Evolutionary conservation across 1,140 invertebrate genomes (phyloP), one percentile per base, ranked within the genome.

Genomic region (Bilobella aurantiaca): DNA sequence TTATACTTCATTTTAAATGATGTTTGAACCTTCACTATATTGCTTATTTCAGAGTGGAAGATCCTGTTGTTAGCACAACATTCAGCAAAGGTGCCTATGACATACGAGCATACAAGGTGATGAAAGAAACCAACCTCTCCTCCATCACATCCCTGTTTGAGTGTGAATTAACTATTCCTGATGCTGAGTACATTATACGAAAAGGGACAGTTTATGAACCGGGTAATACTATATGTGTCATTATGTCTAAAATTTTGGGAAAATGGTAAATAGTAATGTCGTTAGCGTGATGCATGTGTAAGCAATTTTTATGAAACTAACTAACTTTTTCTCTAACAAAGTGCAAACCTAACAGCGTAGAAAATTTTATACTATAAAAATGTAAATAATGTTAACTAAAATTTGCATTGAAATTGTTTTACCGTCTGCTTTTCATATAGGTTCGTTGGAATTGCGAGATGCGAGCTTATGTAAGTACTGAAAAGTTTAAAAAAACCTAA

Each of bases 1-100:
- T n/a, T n/a, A n/a, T n/a, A n/a, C n/a, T n/a, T n/a, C n/a, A n/a
- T 53, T 53, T 53, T 16, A 18, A n/a, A 16, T 57, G n/a, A n/a
- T n/a, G n/a, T n/a, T n/a, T n/a, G n/a, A n/a, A n/a, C n/a, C n/a
- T n/a, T n/a, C n/a, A n/a, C n/a, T n/a, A n/a, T n/a, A n/a, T n/a
- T n/a, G n/a, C n/a, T n/a, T n/a, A n/a, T 64, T 64, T 21, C 63
- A 70, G 69, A 32, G 65, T 70, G 1, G 69, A 70, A 25, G 69
- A 70, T 58, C 18, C 67, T 49, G 58, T 49, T 2, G 34, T 67
- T 28, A 53, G 62, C 32, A 65, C 65, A 28, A 66, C 29, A 28
- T 67, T 47, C 27, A 64, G 49, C 53, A 57, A 64, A 67, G 65
- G 65, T 67, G 65, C 69, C 69, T 70, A 70, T 63, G 66, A 70